Percentiles rank a stretch among this genome's conserved stretches.
Evolutionary conservation across 2,113 vertebrate species (phyloP).

Genomic region (Capra hircus): DNA sequence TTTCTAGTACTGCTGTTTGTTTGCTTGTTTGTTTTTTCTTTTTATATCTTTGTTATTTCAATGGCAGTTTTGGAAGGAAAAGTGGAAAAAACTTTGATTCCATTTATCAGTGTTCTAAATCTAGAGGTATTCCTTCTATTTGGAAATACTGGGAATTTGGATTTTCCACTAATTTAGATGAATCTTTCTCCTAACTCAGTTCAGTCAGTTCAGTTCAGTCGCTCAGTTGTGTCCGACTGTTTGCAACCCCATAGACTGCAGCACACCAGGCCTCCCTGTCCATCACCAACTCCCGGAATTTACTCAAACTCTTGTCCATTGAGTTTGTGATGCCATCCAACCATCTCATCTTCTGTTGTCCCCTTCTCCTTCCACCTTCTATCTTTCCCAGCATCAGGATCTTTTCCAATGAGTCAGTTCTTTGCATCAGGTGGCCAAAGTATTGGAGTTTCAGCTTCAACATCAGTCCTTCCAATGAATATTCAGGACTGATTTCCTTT

Average conservation of each 20-base stretch:
- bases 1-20: conserved; percentile 1
- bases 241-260: background rate
- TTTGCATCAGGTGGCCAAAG: background rate
- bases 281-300: background rate
- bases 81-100: conserved; percentile 3
- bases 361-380: background rate
- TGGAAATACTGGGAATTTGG: conserved; percentile 7
- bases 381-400: background rate
- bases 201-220: background rate
- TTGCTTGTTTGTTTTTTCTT: background rate
- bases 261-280: background rate
- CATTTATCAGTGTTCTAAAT: background rate
- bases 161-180: conserved; percentile 14
- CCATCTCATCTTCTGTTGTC: background rate
- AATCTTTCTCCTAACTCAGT: background rate
- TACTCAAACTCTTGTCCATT: background rate
- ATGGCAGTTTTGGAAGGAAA: conserved; percentile 29
- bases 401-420: background rate
- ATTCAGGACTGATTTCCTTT: background rate
- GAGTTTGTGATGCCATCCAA: background rate
- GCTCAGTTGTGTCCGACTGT: accelerated
- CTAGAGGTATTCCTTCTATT: background rate
- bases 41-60: conserved; percentile 27
- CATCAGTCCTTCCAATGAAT: background rate
- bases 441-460: background rate